Conservation (phyloP, 2,888 invertebrate genomes). For the Idaea dimidiata region DNA sequence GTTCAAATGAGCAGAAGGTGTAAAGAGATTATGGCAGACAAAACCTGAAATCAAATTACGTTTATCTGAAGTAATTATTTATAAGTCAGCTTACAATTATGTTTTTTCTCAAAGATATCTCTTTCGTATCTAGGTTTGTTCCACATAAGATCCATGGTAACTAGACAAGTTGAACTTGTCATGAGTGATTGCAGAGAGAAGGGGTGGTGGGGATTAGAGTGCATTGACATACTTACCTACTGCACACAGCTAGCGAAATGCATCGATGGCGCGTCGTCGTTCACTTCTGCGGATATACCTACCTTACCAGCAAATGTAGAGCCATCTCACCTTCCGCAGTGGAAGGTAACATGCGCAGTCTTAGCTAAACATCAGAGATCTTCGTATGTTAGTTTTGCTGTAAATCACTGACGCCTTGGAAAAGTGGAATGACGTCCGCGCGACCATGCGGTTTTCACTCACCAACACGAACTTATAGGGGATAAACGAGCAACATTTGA, state of each 20-base stretch:
- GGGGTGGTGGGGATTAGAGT: slow-evolving; percentile 68
- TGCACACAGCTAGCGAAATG: slow-evolving; percentile 75
- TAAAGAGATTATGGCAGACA: slow-evolving; percentile 2
- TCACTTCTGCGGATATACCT: slow-evolving; percentile 56
- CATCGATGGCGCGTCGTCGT: slow-evolving; percentile 59
- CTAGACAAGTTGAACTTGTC: slow-evolving; percentile 69
- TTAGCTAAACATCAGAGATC: slow-evolving; percentile 44
- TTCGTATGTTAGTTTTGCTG: slow-evolving; percentile 48
- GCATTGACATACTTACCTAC: slow-evolving; percentile 80
- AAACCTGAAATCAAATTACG: neutral
- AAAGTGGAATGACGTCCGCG: slow-evolving; percentile 79
- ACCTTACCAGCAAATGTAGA: slow-evolving; percentile 52
- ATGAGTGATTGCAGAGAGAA: slow-evolving; percentile 70
- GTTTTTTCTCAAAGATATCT: neutral
- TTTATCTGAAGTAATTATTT: neutral
- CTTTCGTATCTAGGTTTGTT: slow-evolving; percentile 36
- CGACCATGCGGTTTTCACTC: slow-evolving; percentile 74
- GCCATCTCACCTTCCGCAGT: slow-evolving; percentile 38
- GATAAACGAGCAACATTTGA: neutral
- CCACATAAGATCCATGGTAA: slow-evolving; percentile 38
- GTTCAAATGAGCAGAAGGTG: too few relatives aligned
- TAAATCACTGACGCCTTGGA: slow-evolving; percentile 71
- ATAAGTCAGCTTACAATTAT: neutral
- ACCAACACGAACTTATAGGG: slow-evolving; percentile 56
- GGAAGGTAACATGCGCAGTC: slow-evolving; percentile 28